Percentiles rank a stretch among this genome's conserved stretches.
These are phyloP conservation scores for Ploceus nigricollis DNA, from an alignment of 2,113 vertebrate genomes.

Conservation along the genomic window DNA sequence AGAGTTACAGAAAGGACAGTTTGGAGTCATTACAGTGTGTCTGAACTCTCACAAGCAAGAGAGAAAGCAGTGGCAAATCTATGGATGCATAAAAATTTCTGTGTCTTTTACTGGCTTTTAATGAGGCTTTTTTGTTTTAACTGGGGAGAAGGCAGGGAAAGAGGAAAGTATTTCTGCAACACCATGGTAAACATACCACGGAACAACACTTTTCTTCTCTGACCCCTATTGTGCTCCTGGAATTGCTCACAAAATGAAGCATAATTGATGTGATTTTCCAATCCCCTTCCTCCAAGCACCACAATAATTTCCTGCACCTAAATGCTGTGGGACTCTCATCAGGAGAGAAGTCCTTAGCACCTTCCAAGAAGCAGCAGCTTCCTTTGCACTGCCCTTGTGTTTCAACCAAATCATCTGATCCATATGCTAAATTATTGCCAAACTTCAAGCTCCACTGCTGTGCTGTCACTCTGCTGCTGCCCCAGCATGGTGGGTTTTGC, in stretches of 20 bases:
- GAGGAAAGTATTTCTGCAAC: neutral
- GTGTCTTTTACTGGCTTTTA: neutral
- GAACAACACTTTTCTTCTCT: neutral
- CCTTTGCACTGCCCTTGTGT: neutral
- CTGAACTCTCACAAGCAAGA: neutral
- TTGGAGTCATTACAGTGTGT: neutral
- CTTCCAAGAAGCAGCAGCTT: neutral
- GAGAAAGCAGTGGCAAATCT: neutral
- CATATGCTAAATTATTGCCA: conserved; percentile 21
- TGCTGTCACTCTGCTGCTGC: neutral
- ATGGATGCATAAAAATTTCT: neutral
- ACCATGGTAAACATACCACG: neutral
- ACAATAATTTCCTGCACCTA: neutral
- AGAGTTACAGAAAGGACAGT: conserved; percentile 10
- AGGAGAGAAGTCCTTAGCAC: neutral
- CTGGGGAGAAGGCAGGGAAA: neutral
- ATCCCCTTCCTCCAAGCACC: neutral
- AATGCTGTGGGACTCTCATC: neutral
- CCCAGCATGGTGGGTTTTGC: neutral
- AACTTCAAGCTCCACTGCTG: neutral
- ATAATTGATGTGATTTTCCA: neutral
- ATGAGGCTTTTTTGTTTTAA: neutral
- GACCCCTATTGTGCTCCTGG: neutral
- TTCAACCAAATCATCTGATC: neutral
- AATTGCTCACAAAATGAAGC: neutral